Base-by-base conservation (phyloP, 2,797 vertebrate species). In the Serranus cabrilla region DNA sequence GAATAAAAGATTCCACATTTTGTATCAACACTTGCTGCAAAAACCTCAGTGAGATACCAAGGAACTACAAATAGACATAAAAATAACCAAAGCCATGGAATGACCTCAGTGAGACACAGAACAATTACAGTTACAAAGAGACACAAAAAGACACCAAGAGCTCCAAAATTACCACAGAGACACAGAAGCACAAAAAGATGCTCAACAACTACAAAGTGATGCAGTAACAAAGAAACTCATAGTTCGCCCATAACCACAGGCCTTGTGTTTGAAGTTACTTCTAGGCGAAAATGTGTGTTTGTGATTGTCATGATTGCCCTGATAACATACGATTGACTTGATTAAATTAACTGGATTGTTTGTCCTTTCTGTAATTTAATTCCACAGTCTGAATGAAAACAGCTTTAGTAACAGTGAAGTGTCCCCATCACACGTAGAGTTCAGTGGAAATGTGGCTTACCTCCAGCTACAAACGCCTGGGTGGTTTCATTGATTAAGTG, bases 1-100 rank as follows among this genome's bases (percentile, higher is more conserved):
- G 60, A 50, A 13, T 54, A 62, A 64, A 67, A 73, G 40, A 39
- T 49, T 37, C 14, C 20, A 34, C n/a, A 45, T 66, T 52, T 64
- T 58, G n/a, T 21, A 60, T 56, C 56, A 51, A 20, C 31, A 43
- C 16, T 40, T 47, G 14, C 69, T 65, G 49, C 7, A 43, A 65
- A 63, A 67, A 34, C 34, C 34, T 34, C 34, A 34, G 34, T 34
- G 8, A 34, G 34, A 34, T 34, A 7, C 5, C 5, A 34, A 8
- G 7, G 4, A 34, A 34, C 7, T 6, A 34, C 34, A 34, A 34
- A 34, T 1, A 34, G 34, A 34, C 34, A 34, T 3, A 27, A 27
- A 27, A 27, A 27, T 27, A 27, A 27, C 27, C 6, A 6, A 3
- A 6, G 27, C 27, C 6, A 27, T 27, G 27, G 6, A 43, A 65